Evolutionary conservation across 2,888 invertebrate species (phyloP), one percentile per base, ranked within the genome.

Genomic region (Drosophila anceps): DNA sequence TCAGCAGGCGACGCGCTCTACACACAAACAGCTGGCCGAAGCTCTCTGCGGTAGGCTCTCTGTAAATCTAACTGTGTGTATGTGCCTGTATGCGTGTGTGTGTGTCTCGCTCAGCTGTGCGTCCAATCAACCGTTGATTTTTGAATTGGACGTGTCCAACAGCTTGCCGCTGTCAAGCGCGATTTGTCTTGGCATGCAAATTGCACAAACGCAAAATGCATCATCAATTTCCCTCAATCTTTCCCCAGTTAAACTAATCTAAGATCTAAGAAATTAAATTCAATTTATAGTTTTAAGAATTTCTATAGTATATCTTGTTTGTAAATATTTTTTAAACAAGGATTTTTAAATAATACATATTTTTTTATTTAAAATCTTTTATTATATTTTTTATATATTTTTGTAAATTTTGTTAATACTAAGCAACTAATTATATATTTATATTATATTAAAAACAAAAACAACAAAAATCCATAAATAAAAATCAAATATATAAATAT

Each of bases 101-200:
- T 69, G 70, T 51, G 73, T 13, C 24, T 51, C 70, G 88, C 88
- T 84, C 84, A 89, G 84, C 88, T 84, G 84, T 72, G 88, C 70
- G 60, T 24, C 54, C 58, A 84, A 75, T 89, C 79, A 81, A 73
- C 76, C 84, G 82, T 84, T 73, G 62, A 41, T 46, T 53, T 70
- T 63, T 60, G 27, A 80, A 70, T 27, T 53, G 31, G n/a, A 51
- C 58, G 44, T 51, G 46, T 53, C 53, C 54, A 70, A 76, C 60
- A 71, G 53, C 59, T 69, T 76, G 73, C 54, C 37, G 51, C 29
- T 48, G 58, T 44, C 59, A 50, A 15, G 31, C 35, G 66, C 57
- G 31, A 43, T 41, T 48, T 35, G 29, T 33, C 54, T 29, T 37
- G 20, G 13, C 9, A 53, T 53, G 51, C 51, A 53, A 53, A 50